phyloP scores from a whole-genome alignment of 2,888 invertebrate species.

The Serrognathus titanus region DNA sequence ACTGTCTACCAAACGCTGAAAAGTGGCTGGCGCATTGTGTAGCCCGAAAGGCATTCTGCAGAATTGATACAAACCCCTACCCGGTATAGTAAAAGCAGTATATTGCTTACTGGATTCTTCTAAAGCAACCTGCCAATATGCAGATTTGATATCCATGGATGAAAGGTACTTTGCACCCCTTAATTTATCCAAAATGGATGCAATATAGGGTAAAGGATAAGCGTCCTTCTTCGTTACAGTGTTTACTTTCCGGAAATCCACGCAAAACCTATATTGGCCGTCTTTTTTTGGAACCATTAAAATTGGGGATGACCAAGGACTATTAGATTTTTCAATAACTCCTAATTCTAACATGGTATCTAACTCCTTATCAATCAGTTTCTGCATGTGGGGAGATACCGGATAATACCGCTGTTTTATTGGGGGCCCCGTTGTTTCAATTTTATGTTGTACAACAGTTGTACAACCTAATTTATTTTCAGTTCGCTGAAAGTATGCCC shows the following conservation, averaged over 20 bases:
- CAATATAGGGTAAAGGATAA: slow-evolving; percentile 20
- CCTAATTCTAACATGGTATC: slow-evolving; percentile 23
- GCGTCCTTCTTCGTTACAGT: slow-evolving; percentile 17
- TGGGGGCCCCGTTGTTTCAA: slow-evolving; percentile 11
- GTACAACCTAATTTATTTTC: slow-evolving; percentile 9
- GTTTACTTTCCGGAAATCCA: slow-evolving; percentile 26
- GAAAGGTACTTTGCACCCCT: slow-evolving; percentile 17
- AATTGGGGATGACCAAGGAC: slow-evolving; percentile 23
- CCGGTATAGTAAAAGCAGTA: slow-evolving; percentile 33
- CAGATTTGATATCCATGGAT: slow-evolving; percentile 20
- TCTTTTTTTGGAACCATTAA: slow-evolving; percentile 23
- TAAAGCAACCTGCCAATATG: slow-evolving; percentile 24
- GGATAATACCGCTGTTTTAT: slow-evolving; percentile 31
- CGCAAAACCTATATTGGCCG: slow-evolving; percentile 24
- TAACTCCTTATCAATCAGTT: slow-evolving; percentile 25
- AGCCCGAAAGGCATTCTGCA: slow-evolving; percentile 34
- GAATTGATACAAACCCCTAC: slow-evolving; percentile 34
- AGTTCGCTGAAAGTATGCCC: not conserved
- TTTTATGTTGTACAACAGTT: slow-evolving; percentile 10
- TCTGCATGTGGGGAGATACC: slow-evolving; percentile 25
- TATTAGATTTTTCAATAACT: slow-evolving; percentile 25
- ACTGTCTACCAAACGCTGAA: slow-evolving; percentile 31
- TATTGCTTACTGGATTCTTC: slow-evolving; percentile 19
- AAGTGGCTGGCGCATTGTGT: slow-evolving; percentile 32
- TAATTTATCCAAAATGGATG: slow-evolving; percentile 19